Percentiles rank a stretch among this genome's conserved stretches.
These are phyloP conservation scores for Theristicus caerulescens DNA, from an alignment of 2,113 vertebrate genomes.

Conservation along the genomic window DNA sequence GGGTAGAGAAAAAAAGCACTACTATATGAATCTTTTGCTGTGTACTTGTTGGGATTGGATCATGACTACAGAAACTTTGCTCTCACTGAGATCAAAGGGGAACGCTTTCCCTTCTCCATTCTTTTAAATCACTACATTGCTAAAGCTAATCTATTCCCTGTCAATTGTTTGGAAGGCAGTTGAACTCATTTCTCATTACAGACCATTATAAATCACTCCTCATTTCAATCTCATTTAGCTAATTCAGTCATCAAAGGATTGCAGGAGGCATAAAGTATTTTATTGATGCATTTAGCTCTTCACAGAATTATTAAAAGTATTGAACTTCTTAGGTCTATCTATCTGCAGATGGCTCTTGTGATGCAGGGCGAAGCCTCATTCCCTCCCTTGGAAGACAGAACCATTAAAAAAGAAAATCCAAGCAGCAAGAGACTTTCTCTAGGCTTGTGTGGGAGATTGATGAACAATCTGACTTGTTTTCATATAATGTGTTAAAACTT, in stretches of 20 bases:
- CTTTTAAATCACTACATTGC: not conserved
- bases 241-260: constrained; percentile 50
- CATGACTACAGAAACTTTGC: not conserved
- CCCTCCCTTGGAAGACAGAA: not conserved
- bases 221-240: constrained; percentile 29
- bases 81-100: not conserved
- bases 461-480: not conserved
- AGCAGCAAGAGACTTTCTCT: not conserved
- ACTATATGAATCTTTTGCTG: not conserved
- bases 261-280: constrained; percentile 16
- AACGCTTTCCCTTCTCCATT: not conserved
- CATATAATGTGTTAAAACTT: not conserved
- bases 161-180: not conserved
- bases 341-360: constrained; percentile 11
- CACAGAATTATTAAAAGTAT: not conserved
- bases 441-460: not conserved
- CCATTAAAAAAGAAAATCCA: not conserved
- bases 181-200: not conserved
- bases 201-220: constrained; percentile 1
- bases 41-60: not conserved
- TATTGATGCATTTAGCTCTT: constrained; percentile 13
- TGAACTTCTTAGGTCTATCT: not conserved
- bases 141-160: constrained; percentile 17
- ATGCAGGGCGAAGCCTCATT: not conserved
- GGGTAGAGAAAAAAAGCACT: not conserved